Conservation (phyloP, 2,888 invertebrate species). For the Leucophenga montana region DNA sequence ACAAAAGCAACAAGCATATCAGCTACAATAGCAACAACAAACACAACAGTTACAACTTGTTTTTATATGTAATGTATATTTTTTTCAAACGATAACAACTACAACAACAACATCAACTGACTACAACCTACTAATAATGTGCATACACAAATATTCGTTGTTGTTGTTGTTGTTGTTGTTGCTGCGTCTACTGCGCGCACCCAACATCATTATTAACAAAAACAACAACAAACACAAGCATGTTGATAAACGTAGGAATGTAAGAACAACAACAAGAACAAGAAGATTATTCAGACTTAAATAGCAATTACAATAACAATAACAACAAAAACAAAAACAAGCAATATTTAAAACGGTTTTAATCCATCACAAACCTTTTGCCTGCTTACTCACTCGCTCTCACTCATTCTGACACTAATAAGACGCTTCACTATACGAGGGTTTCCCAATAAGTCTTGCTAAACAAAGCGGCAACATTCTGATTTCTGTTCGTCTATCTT, state of each 20-base stretch:
- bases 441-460: too few species aligned
- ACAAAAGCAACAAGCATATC: conserved; percentile 44
- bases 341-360: conserved; percentile 57
- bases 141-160: neutral
- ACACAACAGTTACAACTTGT: conserved; percentile 31
- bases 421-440: too few species aligned
- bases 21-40: conserved; percentile 21
- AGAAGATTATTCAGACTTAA: conserved; percentile 37
- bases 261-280: conserved; percentile 17
- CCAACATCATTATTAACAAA: neutral
- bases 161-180: neutral
- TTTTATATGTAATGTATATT: neutral
- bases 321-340: conserved; percentile 54
- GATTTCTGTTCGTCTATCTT: too few species aligned
- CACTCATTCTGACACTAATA: neutral
- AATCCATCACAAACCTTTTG: conserved; percentile 32
- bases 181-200: neutral
- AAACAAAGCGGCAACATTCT: too few species aligned
- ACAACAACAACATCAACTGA: too few species aligned
- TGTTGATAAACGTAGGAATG: neutral
- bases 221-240: neutral
- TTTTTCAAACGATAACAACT: neutral
- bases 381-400: neutral
- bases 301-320: conserved; percentile 53
- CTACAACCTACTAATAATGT: neutral